phyloP scores from a whole-genome alignment of 2,113 vertebrate genomes.

The Daubentonia madagascariensis region DNA sequence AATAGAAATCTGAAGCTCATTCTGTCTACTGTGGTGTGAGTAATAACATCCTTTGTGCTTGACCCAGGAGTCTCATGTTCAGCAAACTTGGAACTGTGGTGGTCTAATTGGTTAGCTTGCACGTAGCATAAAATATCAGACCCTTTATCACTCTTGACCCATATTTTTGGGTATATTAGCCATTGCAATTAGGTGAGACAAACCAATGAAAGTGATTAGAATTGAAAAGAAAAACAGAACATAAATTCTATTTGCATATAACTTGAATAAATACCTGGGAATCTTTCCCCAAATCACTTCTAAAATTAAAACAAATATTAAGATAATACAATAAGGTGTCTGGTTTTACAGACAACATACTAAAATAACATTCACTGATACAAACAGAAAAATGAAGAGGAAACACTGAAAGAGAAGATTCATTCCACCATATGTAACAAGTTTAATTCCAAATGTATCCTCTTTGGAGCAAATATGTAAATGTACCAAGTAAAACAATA shows the following conservation, averaged over 20 bases:
- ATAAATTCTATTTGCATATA: background rate
- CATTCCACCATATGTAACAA: background rate
- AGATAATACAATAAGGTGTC: background rate
- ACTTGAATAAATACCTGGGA: background rate
- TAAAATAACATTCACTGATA: background rate
- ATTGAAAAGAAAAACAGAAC: background rate
- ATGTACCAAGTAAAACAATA: background rate
- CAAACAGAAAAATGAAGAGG: background rate
- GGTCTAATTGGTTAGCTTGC: background rate
- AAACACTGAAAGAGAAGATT: background rate
- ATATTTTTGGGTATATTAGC: background rate
- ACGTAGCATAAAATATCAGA: background rate
- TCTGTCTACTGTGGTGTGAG: background rate
- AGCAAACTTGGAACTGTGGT: background rate
- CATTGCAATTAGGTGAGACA: background rate
- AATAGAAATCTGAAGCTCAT: background rate
- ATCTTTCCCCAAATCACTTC: background rate
- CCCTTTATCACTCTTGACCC: background rate
- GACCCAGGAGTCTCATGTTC: background rate
- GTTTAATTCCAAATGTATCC: background rate
- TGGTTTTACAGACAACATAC: background rate
- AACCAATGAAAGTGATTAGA: background rate
- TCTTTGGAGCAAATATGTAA: background rate
- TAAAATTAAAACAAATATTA: background rate
- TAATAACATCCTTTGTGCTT: background rate